Base-by-base conservation (phyloP, 2,113 vertebrate genomes). In the Epinephelus moara region DNA sequence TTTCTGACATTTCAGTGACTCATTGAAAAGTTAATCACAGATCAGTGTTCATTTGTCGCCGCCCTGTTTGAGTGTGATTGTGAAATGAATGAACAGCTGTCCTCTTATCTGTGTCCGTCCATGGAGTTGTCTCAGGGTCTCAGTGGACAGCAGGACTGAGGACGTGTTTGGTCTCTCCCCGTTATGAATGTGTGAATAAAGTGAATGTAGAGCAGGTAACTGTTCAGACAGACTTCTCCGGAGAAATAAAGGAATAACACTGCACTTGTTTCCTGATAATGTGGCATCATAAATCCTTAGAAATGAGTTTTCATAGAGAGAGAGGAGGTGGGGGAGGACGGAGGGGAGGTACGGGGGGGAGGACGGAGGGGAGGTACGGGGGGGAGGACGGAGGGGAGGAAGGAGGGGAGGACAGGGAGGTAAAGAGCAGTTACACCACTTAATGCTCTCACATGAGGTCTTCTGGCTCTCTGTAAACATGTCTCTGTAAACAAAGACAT, bases 231-330 rank as follows among this genome's bases (percentile, higher is more conserved):
- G 6, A 23, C 27, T 18, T 40, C 81, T 72, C 81, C 0, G 6
- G 69, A 77, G 77, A 74, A 70, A 75, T 81, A 81, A 89, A 73
- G 9, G 59, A 75, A 53, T 21, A 53, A 74, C 52, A 21, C 3
- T 4, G 18, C 6, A 40, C 25, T 33, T 76, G 80, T 62, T 52
- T 47, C 9, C 1, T 45, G 49, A 63, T 72, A 45, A 68, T 70
- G 55, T 17, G 15, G 6, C 33, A 33, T 68, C 75, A 49, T 63
- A 84, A 86, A 76, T 71, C 76, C 66, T 59, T 7, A 57, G 50
- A 84, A 77, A 83, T 68, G 30, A 57, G 72, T 82, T 85, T 85
- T 80, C 18, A 23, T 25, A 9, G 11, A 30, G 25, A 33, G 13
- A 75, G 53, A 33, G 52, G 21, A 25, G 57, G 37, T 30, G 7